A percentile compares a stretch with the other conserved stretches of the same genome.
These are phyloP conservation scores for Phrynosoma platyrhinos DNA, from an alignment of 2,113 vertebrate species.

Conservation along the genomic window DNA sequence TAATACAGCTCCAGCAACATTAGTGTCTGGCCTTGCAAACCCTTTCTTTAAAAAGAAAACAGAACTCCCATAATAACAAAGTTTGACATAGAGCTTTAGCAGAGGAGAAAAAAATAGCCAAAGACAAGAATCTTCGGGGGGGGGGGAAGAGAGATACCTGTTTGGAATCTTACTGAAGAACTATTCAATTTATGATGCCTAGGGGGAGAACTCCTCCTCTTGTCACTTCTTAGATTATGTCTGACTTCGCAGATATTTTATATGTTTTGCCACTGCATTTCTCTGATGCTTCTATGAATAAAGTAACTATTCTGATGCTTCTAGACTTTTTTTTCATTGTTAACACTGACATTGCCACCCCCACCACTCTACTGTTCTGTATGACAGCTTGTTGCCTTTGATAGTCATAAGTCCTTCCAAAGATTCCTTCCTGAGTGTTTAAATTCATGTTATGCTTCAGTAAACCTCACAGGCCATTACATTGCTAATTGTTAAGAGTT, in stretches of 20 bases:
- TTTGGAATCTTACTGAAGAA: neutral
- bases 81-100: neutral
- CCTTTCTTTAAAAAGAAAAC: neutral
- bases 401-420: slow-evolving; percentile 48
- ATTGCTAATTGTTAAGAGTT: slow-evolving; percentile 71
- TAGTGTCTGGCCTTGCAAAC: neutral
- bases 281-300: slow-evolving; percentile 23
- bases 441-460: slow-evolving; percentile 69
- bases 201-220: too few relatives aligned
- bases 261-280: neutral
- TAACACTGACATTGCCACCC: neutral
- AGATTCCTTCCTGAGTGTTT: slow-evolving; percentile 67
- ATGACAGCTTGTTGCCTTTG: slow-evolving; percentile 48
- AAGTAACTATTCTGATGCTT: neutral
- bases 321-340: slow-evolving; percentile 1
- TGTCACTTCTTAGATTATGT: neutral
- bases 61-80: neutral
- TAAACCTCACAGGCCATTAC: slow-evolving; percentile 73
- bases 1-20: neutral
- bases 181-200: neutral
- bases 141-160: neutral
- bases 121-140: too few relatives aligned
- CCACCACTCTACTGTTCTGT: neutral
- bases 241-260: slow-evolving; percentile 21
- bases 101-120: neutral